These are phyloP conservation scores for Baccha elongata DNA, from an alignment of 2,888 invertebrate species.

Conservation along the genomic window DNA sequence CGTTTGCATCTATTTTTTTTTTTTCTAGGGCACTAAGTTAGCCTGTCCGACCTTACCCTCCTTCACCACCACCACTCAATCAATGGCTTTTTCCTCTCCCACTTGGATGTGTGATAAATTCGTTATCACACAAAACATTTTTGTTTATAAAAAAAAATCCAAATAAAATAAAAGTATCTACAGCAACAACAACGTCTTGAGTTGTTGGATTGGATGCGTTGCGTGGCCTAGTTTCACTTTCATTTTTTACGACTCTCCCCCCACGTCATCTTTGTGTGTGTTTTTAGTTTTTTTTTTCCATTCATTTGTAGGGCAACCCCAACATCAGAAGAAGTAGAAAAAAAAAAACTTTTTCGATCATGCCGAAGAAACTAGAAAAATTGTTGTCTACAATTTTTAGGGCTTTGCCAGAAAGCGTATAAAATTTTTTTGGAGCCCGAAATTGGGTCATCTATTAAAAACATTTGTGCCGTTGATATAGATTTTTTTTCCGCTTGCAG, in stretches of 20 bases:
- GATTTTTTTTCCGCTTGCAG: conserved; percentile 52
- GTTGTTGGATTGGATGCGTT: conserved; percentile 61
- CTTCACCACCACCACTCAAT: conserved; percentile 8
- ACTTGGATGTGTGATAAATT: conserved; percentile 69
- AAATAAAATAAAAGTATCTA: conserved; percentile 70
- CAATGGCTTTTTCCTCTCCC: conserved; percentile 51
- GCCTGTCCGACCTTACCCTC: conserved; percentile 18
- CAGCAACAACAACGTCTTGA: conserved; percentile 57
- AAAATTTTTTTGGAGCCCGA: conserved; percentile 62
- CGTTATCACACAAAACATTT: conserved; percentile 67
- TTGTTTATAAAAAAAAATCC: conserved; percentile 42
- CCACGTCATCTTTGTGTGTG: conserved; percentile 39
- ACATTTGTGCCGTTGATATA: conserved; percentile 62
- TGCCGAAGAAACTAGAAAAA: conserved; percentile 69
- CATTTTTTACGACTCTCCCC: conserved; percentile 69
- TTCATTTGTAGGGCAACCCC: conserved; percentile 72
- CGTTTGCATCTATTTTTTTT: conserved; percentile 44
- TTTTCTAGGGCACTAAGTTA: conserved; percentile 69
- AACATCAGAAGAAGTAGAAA: conserved; percentile 22
- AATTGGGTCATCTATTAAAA: conserved; percentile 72
- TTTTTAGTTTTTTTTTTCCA: conserved; percentile 23
- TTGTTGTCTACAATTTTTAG: conserved; percentile 70
- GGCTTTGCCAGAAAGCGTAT: conserved; percentile 66
- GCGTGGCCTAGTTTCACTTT: conserved; percentile 72
- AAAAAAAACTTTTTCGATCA: conserved; percentile 57